Conservation (phyloP, 2,888 invertebrate genomes). For the Nysson spinosus region DNA sequence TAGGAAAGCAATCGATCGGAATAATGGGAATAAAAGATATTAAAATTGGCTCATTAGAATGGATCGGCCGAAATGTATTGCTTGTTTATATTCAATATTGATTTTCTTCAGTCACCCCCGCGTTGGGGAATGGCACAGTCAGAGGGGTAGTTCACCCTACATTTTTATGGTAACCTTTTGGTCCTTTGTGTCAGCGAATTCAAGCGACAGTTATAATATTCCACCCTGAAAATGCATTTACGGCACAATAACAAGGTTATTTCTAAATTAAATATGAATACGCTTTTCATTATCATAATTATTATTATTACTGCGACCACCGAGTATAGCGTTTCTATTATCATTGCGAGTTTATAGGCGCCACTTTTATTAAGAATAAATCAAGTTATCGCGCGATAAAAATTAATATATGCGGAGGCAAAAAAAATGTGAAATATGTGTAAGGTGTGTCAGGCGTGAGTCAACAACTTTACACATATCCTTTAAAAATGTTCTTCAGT, state of each 20-base stretch:
- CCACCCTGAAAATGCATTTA: constrained; percentile 15
- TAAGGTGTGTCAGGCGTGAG: not conserved
- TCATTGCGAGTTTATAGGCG: too few relatives aligned
- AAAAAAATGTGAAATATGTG: not conserved
- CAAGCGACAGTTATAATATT: constrained; percentile 36
- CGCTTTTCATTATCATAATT: too few relatives aligned
- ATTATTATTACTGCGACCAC: constrained; percentile 9
- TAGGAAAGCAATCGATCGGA: not conserved
- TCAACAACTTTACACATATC: not conserved
- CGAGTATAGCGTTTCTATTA: too few relatives aligned
- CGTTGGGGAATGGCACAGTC: constrained; percentile 1
- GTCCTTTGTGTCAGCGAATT: constrained; percentile 31
- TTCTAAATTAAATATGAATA: constrained; percentile 19
- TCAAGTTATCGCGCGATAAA: too few relatives aligned
- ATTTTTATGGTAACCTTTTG: constrained; percentile 39
- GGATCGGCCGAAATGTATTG: constrained; percentile 21
- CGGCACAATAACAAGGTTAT: constrained; percentile 2
- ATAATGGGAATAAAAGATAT: constrained; percentile 3
- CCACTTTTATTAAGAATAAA: too few relatives aligned
- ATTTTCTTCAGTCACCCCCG: constrained; percentile 22
- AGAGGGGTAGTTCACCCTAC: constrained; percentile 14
- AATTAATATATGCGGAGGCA: not conserved
- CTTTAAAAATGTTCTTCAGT: too few relatives aligned
- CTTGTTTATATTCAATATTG: constrained; percentile 45
- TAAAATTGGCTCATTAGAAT: constrained; percentile 36